A percentile compares a stretch with the other conserved stretches of the same genome.
These are phyloP conservation scores for Chirona hameri DNA, from an alignment of 2,888 invertebrate species.

Conservation along the genomic window DNA sequence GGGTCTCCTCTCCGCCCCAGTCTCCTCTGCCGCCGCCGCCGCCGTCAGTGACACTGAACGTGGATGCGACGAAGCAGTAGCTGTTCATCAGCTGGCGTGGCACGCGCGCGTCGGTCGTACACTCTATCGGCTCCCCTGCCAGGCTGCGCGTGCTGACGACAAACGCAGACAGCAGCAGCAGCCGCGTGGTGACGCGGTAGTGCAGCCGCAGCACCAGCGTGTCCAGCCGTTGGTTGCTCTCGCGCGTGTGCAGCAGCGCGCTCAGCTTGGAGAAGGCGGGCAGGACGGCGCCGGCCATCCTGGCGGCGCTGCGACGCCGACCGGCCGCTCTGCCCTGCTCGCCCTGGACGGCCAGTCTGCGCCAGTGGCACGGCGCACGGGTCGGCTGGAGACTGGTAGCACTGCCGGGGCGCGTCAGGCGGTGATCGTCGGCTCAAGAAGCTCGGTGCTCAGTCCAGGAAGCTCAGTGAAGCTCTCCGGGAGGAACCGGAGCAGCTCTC, in stretches of 20 bases:
- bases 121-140: conserved; percentile 84
- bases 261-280: conserved; percentile 30
- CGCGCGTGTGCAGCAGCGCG: conserved; percentile 12
- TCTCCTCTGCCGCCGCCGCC: conserved; percentile 54
- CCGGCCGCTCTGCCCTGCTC: background rate
- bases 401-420: no score
- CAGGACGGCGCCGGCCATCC: conserved; percentile 9
- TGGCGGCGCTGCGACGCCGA: background rate
- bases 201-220: conserved; percentile 84
- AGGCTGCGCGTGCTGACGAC: conserved; percentile 84
- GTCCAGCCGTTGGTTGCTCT: conserved; percentile 59
- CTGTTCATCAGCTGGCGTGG: conserved; percentile 74
- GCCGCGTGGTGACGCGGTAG: conserved; percentile 80
- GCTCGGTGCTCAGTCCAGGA: no score
- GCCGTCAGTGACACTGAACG: conserved; percentile 75
- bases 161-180: conserved; percentile 78
- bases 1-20: conserved; percentile 52
- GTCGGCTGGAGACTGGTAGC: no score
- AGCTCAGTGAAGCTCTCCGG: no score
- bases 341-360: no score
- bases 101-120: conserved; percentile 75
- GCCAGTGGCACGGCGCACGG: no score
- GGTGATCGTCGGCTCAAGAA: no score
- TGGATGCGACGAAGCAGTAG: conserved; percentile 86
- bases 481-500: no score